Evolutionary conservation across 1,140 invertebrate species (phyloP), one percentile per base, ranked within the genome.

Genomic region (Manduca sexta): DNA sequence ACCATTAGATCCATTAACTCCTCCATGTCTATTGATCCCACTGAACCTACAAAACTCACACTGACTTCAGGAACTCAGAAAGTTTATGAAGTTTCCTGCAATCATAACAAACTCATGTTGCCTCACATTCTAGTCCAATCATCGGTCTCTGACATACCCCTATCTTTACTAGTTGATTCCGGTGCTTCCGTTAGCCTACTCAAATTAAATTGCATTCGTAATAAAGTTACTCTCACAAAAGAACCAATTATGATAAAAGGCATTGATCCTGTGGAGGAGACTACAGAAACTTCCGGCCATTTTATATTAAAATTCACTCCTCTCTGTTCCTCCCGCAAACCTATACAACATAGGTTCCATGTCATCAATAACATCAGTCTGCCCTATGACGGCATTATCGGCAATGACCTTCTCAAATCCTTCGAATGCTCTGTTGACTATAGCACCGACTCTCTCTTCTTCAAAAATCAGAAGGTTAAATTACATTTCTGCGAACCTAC

Each of bases 351-450:
- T 39, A 42, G 38, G 39, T 61, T 64, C 33, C 58, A 61, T n/a
- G 52, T 65, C 2, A 46, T 65, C 3, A 38, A 51, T 14, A 17
- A 45, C 37, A 55, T 65, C 16, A 33, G 52, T 31, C 33, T 62
- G 41, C 54, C 54, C 4, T 54, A 57, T 37, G 59, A 57, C 26
- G 59, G 59, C 1, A 62, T 62, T 3, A 53, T 61, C 8, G 53
- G 53, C n/a, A 38, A 45, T n/a, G 50, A 56, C 30, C 12, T 61
- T n/a, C 50, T 56, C 7, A 60, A 56, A 11, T n/a, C 38, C 4
- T 17, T n/a, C 31, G 30, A 14, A 4, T 60, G 52, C 29, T 48
- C 16, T 8, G 51, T 60, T 5, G 21, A 60, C 34, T 60, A 60
- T 37, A 45, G 13, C 3, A 38, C 38, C 2, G 37, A 38, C 13